Base-by-base conservation (phyloP, 2,888 invertebrate genomes). In the Mythimna pallens region DNA sequence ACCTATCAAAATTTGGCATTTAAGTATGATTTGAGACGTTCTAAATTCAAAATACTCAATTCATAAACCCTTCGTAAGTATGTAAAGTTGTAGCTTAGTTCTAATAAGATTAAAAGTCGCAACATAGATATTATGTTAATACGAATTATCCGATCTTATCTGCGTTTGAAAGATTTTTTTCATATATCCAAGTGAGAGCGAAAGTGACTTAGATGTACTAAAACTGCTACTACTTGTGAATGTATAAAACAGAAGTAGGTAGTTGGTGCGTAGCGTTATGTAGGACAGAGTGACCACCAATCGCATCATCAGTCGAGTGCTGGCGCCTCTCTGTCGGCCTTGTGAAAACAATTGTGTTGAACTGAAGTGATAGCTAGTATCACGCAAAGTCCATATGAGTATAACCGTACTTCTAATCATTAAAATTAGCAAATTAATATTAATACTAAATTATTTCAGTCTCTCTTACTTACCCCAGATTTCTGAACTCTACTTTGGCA, bases 261-360 rank as follows among this genome's bases (percentile, higher is more conserved):
- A 40, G 14, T 61, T n/a, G n/a, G n/a, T n/a, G 61, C 55, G 50
- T 61, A 76, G 52, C 25, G 14, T 57, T 55, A 47, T 55, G 72
- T 57, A 14, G 62, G 65, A 57, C 40, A 62, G 62, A 34, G 58
- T 76, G 65, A 76, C 62, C 67, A 66, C 75, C 52, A 55, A 52
- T 34, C 67, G 55, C 64, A 82, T 67, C 69, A 71, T 72, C 55
- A 65, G 52, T 64, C 57, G 62, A 71, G 71, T 10, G 43, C 61
- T 52, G 83, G 69, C 80, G 76, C 61, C 81, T 36, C 50, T 67
- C 58, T 52, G 83, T 66, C 83, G 82, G 22, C 43, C 22, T 52
- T 54, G 40, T 50, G 61, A 64, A 61, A 67, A 68, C 54, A 55
- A 55, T 61, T 14, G 52, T 54, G 57, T 71, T 34, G 22, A 47